phyloP scores from a whole-genome alignment of 2,113 vertebrate genomes.

The Pavo muticus region DNA sequence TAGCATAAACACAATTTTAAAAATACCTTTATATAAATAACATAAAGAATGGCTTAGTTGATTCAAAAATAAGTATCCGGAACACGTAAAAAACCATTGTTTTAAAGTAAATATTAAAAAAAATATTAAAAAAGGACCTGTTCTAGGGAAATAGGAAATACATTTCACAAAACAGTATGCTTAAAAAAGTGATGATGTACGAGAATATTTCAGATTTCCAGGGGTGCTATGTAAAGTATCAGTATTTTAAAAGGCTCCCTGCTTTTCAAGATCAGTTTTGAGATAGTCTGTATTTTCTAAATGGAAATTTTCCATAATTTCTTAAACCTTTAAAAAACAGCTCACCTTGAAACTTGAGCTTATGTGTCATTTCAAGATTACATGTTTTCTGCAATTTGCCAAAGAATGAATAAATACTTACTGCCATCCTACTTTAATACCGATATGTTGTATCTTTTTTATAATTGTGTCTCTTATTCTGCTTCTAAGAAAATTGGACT shows the following conservation, averaged over 20 bases:
- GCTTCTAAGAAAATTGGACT: neutral
- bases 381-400: neutral
- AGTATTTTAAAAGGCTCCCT: neutral
- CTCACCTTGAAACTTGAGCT: neutral
- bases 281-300: neutral
- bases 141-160: neutral
- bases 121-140: neutral
- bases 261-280: neutral
- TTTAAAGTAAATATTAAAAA: neutral
- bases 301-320: neutral
- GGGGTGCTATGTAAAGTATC: fast-evolving
- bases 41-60: neutral
- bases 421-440: neutral
- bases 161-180: neutral
- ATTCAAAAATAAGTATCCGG: neutral
- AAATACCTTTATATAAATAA: neutral
- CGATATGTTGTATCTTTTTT: neutral
- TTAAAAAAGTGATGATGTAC: neutral
- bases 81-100: neutral
- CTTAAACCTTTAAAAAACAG: neutral
- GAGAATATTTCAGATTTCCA: neutral
- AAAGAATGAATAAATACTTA: neutral
- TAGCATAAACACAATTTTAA: neutral
- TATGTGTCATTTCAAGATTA: neutral
- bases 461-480: neutral